These are phyloP conservation scores for Plecturocebus donacophilus DNA, from an alignment of 2,113 vertebrate genomes.

Conservation along the genomic window DNA sequence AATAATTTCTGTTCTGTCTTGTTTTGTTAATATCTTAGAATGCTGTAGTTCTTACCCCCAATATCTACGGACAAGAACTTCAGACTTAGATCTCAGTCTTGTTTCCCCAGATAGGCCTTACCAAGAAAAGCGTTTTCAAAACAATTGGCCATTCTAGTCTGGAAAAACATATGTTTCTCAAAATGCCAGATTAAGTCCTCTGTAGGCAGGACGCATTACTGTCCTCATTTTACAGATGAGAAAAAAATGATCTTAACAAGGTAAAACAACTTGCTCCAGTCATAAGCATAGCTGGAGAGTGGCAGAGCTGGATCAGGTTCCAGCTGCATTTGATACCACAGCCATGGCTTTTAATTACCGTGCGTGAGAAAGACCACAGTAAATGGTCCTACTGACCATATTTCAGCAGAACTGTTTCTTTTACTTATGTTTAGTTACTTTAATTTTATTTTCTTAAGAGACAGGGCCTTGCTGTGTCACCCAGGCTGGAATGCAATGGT, in stretches of 20 bases:
- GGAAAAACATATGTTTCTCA: neutral
- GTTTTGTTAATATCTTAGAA: neutral
- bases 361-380: neutral
- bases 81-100: neutral
- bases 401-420: neutral
- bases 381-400: neutral
- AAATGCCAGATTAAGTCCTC: neutral
- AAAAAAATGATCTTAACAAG: neutral
- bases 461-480: too few species aligned
- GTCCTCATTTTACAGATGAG: neutral
- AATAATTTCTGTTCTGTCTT: neutral
- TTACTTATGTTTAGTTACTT: too few species aligned
- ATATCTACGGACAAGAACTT: neutral
- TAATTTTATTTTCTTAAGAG: too few species aligned
- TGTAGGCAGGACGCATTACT: neutral
- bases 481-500: too few species aligned
- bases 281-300: neutral
- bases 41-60: neutral
- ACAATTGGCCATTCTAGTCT: neutral
- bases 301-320: neutral
- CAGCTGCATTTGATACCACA: neutral
- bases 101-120: neutral
- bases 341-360: neutral
- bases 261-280: neutral
- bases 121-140: slow-evolving; percentile 17